phyloP scores from a whole-genome alignment of 1,140 invertebrate genomes.

The Sycophila sp. region DNA sequence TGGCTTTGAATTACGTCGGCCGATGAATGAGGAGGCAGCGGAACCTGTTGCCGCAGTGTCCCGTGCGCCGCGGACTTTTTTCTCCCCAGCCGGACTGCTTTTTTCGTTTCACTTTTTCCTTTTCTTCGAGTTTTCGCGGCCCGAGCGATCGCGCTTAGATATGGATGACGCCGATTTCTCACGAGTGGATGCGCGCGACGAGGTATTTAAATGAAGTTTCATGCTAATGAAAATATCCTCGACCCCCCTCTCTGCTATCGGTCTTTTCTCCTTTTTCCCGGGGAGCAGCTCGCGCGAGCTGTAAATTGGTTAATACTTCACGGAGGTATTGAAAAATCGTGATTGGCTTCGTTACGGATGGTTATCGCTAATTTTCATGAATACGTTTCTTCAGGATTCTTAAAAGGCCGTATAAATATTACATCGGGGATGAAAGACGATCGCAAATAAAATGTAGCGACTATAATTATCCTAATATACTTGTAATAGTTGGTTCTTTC shows the following conservation, averaged over 20 bases:
- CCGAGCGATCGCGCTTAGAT: background rate
- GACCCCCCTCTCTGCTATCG: background rate
- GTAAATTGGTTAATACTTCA: conserved; percentile 1
- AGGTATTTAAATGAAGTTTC: background rate
- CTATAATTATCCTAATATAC: no score
- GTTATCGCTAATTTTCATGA: no score
- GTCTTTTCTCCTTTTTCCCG: no score
- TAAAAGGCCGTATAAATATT: background rate
- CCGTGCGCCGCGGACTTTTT: background rate
- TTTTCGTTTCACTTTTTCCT: background rate
- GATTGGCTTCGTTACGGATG: no score
- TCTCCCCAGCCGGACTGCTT: background rate
- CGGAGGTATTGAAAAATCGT: no score
- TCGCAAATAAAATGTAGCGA: no score
- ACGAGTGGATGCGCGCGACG: background rate
- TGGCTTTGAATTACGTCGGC: background rate
- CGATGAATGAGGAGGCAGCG: background rate
- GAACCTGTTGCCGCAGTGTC: background rate
- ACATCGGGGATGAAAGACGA: no score
- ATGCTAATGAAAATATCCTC: conserved; percentile 31
- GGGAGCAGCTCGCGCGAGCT: background rate
- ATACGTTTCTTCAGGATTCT: background rate
- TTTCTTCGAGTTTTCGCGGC: background rate
- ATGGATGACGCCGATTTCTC: conserved; percentile 22
- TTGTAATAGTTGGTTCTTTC: no score